Conservation (phyloP, 2,888 invertebrate species). For the Rutpela maculata region DNA sequence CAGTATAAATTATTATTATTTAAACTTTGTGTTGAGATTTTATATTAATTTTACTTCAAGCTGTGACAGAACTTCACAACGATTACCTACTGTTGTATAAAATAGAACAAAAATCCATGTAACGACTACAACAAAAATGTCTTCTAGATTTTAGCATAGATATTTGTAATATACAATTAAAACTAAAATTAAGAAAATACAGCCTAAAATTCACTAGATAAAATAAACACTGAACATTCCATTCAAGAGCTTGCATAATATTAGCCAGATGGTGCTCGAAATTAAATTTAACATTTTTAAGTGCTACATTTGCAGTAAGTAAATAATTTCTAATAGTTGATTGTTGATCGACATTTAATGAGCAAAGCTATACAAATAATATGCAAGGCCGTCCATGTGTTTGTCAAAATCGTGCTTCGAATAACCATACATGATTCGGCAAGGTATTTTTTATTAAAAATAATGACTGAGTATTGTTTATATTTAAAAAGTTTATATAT, state of each 20-base stretch:
- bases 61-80: background rate
- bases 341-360: slow-evolving; percentile 19
- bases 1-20: too few relatives aligned
- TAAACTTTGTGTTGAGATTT: too few relatives aligned
- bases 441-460: slow-evolving; percentile 30
- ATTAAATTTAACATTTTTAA: slow-evolving; percentile 2
- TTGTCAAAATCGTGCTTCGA: slow-evolving; percentile 28
- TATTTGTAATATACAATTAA: slow-evolving; percentile 11
- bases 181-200: slow-evolving; percentile 1
- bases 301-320: slow-evolving; percentile 21
- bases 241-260: slow-evolving; percentile 31
- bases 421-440: slow-evolving; percentile 13
- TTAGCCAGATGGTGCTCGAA: slow-evolving; percentile 19
- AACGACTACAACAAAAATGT: background rate
- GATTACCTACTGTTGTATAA: background rate
- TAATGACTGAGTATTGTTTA: slow-evolving; percentile 28
- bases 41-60: background rate
- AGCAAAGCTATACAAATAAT: slow-evolving; percentile 20
- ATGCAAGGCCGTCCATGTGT: slow-evolving; percentile 35
- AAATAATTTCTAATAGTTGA: slow-evolving; percentile 18
- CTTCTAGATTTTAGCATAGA: slow-evolving; percentile 12
- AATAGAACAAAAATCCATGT: background rate
- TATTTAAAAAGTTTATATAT: slow-evolving; percentile 30
- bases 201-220: slow-evolving; percentile 14
- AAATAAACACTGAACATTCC: slow-evolving; percentile 15